Conservation (phyloP, 2,888 invertebrate genomes). For the Leuctra nigra region DNA sequence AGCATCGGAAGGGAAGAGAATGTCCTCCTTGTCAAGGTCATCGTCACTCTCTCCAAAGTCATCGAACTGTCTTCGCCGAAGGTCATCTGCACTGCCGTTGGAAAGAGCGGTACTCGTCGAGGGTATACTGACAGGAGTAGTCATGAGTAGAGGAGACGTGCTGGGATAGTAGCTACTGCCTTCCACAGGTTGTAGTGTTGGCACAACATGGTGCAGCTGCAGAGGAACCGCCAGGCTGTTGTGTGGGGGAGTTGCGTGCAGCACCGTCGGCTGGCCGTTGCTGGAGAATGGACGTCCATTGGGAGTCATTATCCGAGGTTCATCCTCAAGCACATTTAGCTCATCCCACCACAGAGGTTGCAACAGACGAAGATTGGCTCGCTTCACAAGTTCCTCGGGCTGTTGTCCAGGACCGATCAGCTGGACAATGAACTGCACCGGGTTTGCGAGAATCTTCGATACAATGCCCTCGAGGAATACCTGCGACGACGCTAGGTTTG, state of each 20-base stretch:
- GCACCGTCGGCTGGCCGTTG: slow-evolving; percentile 20
- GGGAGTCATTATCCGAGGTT: slow-evolving; percentile 34
- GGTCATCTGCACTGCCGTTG: slow-evolving; percentile 53
- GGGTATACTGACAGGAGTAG: slow-evolving; percentile 41
- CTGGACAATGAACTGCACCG: slow-evolving; percentile 62
- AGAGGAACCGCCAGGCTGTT: slow-evolving; percentile 28
- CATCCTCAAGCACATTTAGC: slow-evolving; percentile 58
- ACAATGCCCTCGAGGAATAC: slow-evolving; percentile 85
- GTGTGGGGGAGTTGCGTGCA: slow-evolving; percentile 25
- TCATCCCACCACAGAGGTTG: slow-evolving; percentile 97
- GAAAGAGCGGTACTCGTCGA: slow-evolving; percentile 48
- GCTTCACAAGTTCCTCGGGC: slow-evolving; percentile 63
- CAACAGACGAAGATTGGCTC: slow-evolving; percentile 84
- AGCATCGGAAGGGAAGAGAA: slow-evolving; percentile 72
- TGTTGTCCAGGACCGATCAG: slow-evolving; percentile 45
- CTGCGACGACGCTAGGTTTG: slow-evolving; percentile 35
- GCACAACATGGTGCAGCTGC: slow-evolving; percentile 39
- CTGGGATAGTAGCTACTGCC: slow-evolving; percentile 46
- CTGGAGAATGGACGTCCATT: slow-evolving; percentile 18
- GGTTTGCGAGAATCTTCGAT: slow-evolving; percentile 56
- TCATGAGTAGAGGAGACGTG: slow-evolving; percentile 52
- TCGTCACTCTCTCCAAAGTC: slow-evolving; percentile 85
- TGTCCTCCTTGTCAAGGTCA: slow-evolving; percentile 79
- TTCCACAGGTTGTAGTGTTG: slow-evolving; percentile 35
- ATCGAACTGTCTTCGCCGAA: slow-evolving; percentile 50